Percentiles rank a stretch among this genome's conserved stretches.
These are phyloP conservation scores for Tolypeutes matacus DNA, from an alignment of 2,797 vertebrate species.

Conservation along the genomic window DNA sequence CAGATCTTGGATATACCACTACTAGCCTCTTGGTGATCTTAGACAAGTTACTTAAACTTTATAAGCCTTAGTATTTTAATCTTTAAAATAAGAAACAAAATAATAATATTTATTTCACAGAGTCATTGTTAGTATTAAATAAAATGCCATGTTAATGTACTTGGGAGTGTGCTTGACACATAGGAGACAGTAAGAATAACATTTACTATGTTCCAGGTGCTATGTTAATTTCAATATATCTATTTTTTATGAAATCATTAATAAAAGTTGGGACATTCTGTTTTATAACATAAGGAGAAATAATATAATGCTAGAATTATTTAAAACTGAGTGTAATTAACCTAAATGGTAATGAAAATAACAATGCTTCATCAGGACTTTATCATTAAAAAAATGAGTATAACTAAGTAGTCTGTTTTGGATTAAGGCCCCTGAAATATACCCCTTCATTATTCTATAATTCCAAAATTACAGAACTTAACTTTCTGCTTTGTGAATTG, in stretches of 20 bases:
- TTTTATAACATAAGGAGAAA: background rate
- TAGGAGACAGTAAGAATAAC: background rate
- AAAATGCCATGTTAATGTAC: background rate
- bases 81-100: background rate
- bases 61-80: background rate
- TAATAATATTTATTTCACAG: background rate
- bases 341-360: background rate
- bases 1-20: background rate
- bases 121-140: background rate
- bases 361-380: background rate
- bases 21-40: background rate
- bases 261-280: background rate
- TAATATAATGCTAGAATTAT: background rate
- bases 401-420: background rate
- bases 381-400: conserved; percentile 54
- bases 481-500: background rate
- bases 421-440: background rate
- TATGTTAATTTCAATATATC: background rate
- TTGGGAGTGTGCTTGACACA: background rate
- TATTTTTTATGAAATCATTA: background rate
- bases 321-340: conserved; percentile 12
- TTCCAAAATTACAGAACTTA: background rate
- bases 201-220: background rate
- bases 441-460: background rate
- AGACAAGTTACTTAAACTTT: background rate